These are phyloP conservation scores for Trissolcus basalis DNA, from an alignment of 1,140 invertebrate species.

Conservation along the genomic window DNA sequence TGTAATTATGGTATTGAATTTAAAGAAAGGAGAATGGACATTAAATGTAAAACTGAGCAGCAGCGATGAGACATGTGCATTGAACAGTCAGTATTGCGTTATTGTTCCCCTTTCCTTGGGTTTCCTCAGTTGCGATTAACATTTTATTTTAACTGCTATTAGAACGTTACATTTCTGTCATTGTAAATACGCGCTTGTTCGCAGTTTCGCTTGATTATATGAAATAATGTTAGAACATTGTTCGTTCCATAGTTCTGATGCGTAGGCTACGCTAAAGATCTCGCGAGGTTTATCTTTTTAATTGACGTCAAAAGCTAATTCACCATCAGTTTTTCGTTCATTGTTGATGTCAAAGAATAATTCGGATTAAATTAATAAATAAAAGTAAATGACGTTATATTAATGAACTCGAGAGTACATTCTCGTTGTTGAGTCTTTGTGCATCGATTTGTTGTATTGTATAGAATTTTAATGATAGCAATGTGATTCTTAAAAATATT, in stretches of 20 bases:
- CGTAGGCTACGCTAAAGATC: constrained; percentile 19
- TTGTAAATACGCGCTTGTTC: constrained; percentile 50
- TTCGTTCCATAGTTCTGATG: constrained; percentile 19
- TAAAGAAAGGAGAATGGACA: constrained; percentile 26
- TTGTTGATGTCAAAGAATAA: constrained; percentile 29
- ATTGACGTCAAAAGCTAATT: constrained; percentile 13
- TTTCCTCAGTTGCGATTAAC: constrained; percentile 42
- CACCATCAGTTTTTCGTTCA: constrained; percentile 6
- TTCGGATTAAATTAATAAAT: constrained; percentile 13
- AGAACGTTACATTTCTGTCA: constrained; percentile 45
- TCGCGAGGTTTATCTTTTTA: constrained; percentile 10
- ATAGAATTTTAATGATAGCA: constrained; percentile 46
- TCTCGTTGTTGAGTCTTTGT: constrained; percentile 23
- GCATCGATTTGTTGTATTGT: constrained; percentile 47
- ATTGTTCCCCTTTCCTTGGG: constrained; percentile 39
- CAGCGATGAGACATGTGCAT: constrained; percentile 61
- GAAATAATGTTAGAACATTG: constrained; percentile 18
- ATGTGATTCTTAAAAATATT: constrained; percentile 19
- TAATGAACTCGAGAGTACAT: constrained; percentile 27
- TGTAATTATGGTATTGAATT: constrained; percentile 25
- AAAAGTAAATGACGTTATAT: constrained; percentile 11
- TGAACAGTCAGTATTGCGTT: constrained; percentile 63
- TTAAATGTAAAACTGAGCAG: constrained; percentile 49
- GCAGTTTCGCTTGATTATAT: constrained; percentile 48
- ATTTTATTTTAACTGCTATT: constrained; percentile 41